Base-by-base conservation (phyloP, 2,797 vertebrate species). In the Coracias cyanogaster region DNA sequence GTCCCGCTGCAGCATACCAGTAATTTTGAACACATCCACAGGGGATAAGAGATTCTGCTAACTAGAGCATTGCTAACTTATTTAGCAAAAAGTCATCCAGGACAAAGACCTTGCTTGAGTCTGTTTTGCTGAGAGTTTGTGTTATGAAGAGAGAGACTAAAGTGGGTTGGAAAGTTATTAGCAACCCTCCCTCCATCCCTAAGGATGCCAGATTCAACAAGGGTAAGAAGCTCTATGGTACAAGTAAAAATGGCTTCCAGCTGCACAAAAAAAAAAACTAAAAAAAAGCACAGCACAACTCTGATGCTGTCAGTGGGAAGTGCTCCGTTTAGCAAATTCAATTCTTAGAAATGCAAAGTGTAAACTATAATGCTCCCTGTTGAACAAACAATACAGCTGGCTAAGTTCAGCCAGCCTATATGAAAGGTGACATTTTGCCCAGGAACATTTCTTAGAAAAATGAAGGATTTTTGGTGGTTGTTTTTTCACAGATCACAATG, bases 41-140 rank as follows among this genome's bases (percentile, higher is more conserved):
- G 71, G 62, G 82, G 15, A 90, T 1, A 55, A 46, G 74, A 80
- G 91, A 66, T 71, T 94, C 82, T 96, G 73, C 80, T 94, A 97
- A 96, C 64, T 91, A 71, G 91, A 96, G 90, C 96, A 92, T 82
- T 82, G 82, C 81, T 73, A 90, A 92, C 82, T 96, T 92, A 86
- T 94, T 94, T 67, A 96, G 77, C 85, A 94, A 94, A 96, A 95
- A 96, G 90, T 89, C 91, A 89, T 7, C 86, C 81, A 95, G 95
- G 93, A 94, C 96, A 93, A 93, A 94, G 93, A 89, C 91, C 83
- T 92, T 33, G 82, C 85, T 89, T 1, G 0, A 84, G 88, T 7
- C 86, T 73, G 66, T 80, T 93, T 82, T 86, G 71, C 93, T 90
- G 78, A 43, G 93, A 52, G 67, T 73, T 93, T 70, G 70, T 15